Percentiles rank a stretch among this genome's conserved stretches.
phyloP scores from a whole-genome alignment of 2,113 vertebrate species.

The Embiotoca jacksoni region DNA sequence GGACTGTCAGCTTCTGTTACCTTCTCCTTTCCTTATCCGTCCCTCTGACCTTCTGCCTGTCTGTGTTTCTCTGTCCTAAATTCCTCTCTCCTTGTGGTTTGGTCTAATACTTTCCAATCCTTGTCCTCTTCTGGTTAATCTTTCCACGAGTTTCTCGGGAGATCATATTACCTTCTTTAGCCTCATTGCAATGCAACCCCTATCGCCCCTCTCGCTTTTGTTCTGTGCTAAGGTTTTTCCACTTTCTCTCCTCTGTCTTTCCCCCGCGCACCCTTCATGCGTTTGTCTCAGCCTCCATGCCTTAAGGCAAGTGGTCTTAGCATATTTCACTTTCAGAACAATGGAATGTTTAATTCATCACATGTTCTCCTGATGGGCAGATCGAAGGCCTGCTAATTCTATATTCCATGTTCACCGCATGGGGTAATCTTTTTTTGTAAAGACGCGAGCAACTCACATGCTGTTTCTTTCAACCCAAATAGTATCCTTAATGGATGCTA shows the following conservation, averaged over 20 bases:
- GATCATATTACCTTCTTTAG: conserved; percentile 55
- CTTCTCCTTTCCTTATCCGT: conserved; percentile 54
- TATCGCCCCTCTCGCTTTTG: neutral
- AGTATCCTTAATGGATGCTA: conserved; percentile 31
- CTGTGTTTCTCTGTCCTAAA: conserved; percentile 38
- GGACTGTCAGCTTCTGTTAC: conserved; percentile 70
- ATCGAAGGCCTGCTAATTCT: conserved; percentile 71
- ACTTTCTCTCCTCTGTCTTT: conserved; percentile 22
- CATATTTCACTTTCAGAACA: conserved; percentile 44
- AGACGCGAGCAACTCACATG: conserved; percentile 52
- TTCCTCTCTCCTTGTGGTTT: conserved; percentile 37
- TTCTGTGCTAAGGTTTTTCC: conserved; percentile 19
- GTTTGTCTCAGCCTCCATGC: conserved; percentile 55
- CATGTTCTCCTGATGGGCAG: conserved; percentile 53
- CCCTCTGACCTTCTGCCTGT: conserved; percentile 60
- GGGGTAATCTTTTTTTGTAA: conserved; percentile 69
- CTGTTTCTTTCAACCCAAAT: conserved; percentile 52
- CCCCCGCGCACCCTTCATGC: conserved; percentile 41
- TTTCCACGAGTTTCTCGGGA: conserved; percentile 45
- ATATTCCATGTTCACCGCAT: conserved; percentile 74
- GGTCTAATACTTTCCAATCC: conserved; percentile 53
- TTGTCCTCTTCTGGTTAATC: conserved; percentile 57
- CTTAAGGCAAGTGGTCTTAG: conserved; percentile 65
- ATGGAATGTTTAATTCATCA: conserved; percentile 75
- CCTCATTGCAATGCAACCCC: conserved; percentile 45